Evolutionary conservation across 2,113 vertebrate species (phyloP).

Genomic region (Pelvicachromis taeniatus): DNA sequence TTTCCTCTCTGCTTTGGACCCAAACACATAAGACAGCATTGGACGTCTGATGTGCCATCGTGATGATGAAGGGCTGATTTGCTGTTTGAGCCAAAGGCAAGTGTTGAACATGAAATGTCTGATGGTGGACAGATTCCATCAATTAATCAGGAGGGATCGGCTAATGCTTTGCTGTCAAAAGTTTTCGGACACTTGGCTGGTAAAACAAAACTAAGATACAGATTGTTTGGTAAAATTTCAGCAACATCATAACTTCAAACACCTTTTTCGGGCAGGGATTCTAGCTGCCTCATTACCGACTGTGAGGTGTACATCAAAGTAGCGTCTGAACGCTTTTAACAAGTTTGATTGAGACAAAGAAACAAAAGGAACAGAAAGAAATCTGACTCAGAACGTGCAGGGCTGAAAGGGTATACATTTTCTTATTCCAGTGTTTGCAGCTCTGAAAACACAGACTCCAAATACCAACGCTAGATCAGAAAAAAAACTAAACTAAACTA

Average conservation of each 20-base stretch:
- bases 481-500: background rate
- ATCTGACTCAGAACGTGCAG: background rate
- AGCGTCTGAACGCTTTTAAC: background rate
- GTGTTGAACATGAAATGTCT: background rate
- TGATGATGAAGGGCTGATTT: background rate
- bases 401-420: background rate
- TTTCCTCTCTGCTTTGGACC: background rate
- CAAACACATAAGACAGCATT: background rate
- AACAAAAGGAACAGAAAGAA: background rate
- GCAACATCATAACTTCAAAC: background rate
- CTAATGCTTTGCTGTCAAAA: background rate
- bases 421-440: background rate
- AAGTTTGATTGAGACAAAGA: background rate
- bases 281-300: background rate
- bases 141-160: background rate
- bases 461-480: background rate
- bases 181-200: background rate
- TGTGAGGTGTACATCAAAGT: constrained; percentile 8
- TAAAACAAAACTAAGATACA: background rate
- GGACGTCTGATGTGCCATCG: background rate
- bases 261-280: rapidly evolving
- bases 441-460: background rate
- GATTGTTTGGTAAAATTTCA: background rate
- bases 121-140: background rate
- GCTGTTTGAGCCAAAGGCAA: background rate